These are phyloP conservation scores for Cataglyphis cursor DNA, from an alignment of 2,888 invertebrate genomes.

Conservation along the genomic window DNA sequence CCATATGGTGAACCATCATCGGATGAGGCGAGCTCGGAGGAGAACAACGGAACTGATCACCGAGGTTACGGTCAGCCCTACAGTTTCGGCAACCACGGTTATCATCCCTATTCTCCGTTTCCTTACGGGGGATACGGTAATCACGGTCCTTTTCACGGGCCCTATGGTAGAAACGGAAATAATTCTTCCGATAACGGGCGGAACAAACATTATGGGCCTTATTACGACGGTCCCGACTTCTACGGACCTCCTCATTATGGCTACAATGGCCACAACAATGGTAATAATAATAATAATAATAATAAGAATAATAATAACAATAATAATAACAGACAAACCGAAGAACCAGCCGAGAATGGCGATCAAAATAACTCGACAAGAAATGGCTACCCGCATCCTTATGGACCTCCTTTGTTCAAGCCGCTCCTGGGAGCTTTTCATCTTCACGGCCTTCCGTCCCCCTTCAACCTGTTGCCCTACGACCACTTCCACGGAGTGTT, in stretches of 20 bases:
- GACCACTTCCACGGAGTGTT: constrained; percentile 39
- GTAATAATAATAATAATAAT: not conserved
- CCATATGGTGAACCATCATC: constrained; percentile 18
- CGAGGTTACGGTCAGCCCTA: constrained; percentile 13
- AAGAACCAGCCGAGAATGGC: constrained; percentile 36
- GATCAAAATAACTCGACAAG: constrained; percentile 42
- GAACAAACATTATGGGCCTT: constrained; percentile 24
- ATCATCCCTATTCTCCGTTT: constrained; percentile 23
- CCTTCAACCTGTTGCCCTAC: constrained; percentile 51
- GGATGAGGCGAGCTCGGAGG: not conserved
- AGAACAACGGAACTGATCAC: constrained; percentile 12
- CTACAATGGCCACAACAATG: not conserved
- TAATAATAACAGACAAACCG: constrained; percentile 33
- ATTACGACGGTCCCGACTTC: constrained; percentile 53
- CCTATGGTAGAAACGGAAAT: constrained; percentile 15
- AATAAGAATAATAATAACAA: not conserved
- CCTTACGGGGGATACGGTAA: constrained; percentile 26
- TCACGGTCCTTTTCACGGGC: constrained; percentile 28
- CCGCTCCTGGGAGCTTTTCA: constrained; percentile 52
- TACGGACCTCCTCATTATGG: constrained; percentile 51
- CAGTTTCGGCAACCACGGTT: not conserved
- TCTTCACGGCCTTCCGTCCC: constrained; percentile 32
- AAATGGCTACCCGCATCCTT: constrained; percentile 46
- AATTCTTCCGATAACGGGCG: constrained; percentile 13
- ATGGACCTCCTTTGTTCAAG: constrained; percentile 50